Percentiles rank a stretch among this genome's conserved stretches.
Conservation (phyloP, 2,113 vertebrate species). For the Macroglossus sobrinus region DNA sequence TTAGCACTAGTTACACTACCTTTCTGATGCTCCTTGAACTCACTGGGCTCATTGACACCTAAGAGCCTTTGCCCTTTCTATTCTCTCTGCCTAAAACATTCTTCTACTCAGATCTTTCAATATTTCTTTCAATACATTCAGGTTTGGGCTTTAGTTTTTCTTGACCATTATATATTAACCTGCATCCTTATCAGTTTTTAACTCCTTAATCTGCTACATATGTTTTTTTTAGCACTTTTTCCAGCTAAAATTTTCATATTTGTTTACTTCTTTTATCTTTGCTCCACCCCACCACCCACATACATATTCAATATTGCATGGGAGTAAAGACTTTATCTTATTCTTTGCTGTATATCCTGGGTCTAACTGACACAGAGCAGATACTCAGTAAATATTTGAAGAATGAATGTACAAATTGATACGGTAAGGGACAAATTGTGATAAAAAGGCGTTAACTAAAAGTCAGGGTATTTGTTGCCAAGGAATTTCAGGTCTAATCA, state of each 20-base stretch:
- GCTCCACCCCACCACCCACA: background rate
- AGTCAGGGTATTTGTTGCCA: background rate
- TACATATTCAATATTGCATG: background rate
- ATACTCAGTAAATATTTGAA: background rate
- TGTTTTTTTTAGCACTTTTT: background rate
- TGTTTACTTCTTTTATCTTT: background rate
- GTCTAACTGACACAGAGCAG: background rate
- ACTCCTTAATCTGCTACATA: background rate
- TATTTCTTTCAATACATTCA: background rate
- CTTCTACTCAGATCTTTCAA: background rate
- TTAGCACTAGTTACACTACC: background rate
- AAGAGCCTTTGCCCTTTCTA: background rate
- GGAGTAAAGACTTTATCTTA: background rate
- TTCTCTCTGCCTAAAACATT: background rate
- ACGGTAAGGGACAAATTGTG: background rate
- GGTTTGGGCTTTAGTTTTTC: background rate
- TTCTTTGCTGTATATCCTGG: background rate
- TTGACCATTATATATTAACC: background rate
- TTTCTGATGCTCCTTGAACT: background rate
- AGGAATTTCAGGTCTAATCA: background rate
- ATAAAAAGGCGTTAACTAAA: background rate
- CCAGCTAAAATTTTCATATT: background rate
- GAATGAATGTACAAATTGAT: background rate
- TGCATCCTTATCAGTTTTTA: background rate
- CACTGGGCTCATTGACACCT: background rate